Percentiles rank a stretch among this genome's conserved stretches.
phyloP scores from a whole-genome alignment of 2,888 invertebrate species.

The Gerris lacustris region DNA sequence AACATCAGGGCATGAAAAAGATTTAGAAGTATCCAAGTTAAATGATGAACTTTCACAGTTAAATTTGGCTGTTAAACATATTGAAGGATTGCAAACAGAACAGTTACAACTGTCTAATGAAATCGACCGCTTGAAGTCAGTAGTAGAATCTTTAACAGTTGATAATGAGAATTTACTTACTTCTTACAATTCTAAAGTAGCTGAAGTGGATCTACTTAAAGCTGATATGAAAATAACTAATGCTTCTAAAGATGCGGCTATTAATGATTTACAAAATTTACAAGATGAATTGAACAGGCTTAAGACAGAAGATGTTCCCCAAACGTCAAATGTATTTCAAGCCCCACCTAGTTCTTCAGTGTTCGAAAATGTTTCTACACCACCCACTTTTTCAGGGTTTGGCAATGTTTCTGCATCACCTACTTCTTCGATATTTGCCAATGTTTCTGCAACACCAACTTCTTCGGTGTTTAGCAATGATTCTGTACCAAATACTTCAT shows the following conservation, averaged over 20 bases:
- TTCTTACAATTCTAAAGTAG: constrained; percentile 34
- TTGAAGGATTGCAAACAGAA: constrained; percentile 31
- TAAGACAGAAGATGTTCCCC: neutral
- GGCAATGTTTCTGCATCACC: no score
- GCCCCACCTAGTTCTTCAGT: no score
- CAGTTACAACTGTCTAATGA: constrained; percentile 26
- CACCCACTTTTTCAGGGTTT: no score
- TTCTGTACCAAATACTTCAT: neutral
- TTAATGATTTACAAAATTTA: neutral
- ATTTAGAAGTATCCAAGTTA: neutral
- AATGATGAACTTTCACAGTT: neutral
- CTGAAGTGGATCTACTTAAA: constrained; percentile 24
- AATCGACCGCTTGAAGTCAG: constrained; percentile 27
- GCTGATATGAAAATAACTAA: neutral
- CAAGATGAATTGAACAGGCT: neutral
- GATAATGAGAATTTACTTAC: constrained; percentile 32
- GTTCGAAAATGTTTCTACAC: no score
- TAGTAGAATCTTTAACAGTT: constrained; percentile 21
- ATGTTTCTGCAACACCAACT: neutral
- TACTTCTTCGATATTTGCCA: neutral
- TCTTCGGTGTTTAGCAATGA: neutral
- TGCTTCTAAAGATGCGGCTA: neutral
- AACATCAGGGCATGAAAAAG: neutral
- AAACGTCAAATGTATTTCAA: no score
- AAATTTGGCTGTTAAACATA: constrained; percentile 20